Conservation (phyloP, 2,113 vertebrate species). For the Taurulus bubalis region DNA sequence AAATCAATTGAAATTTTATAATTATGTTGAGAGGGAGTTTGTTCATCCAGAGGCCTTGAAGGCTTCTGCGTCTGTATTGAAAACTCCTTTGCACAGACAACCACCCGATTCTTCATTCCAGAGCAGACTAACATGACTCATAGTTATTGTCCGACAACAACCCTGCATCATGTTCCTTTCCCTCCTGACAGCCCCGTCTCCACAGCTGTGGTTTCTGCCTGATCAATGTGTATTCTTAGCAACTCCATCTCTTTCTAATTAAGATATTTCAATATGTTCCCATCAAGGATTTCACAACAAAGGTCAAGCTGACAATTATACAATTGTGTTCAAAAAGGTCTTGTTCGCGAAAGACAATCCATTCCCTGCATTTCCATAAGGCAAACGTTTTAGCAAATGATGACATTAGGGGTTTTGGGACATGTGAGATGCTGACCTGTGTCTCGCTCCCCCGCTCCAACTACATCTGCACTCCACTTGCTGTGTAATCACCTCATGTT, state of each 20-base stretch:
- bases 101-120: conserved; percentile 28
- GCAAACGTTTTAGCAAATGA: conserved; percentile 46
- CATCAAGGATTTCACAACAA: conserved; percentile 55
- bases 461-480: conserved; percentile 50
- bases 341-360: conserved; percentile 25
- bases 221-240: conserved; percentile 65
- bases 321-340: conserved; percentile 51
- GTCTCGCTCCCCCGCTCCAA: conserved; percentile 21
- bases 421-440: conserved; percentile 2
- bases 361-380: neutral
- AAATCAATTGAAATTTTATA: conserved; percentile 3
- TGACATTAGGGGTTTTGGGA: conserved; percentile 50
- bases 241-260: conserved; percentile 74
- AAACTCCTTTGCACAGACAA: conserved; percentile 32
- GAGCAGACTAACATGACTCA: conserved; percentile 44
- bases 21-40: neutral
- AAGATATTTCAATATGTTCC: conserved; percentile 65
- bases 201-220: conserved; percentile 45
- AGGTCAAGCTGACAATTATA: conserved; percentile 66
- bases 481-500: conserved; percentile 71
- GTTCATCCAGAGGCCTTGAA: conserved; percentile 5
- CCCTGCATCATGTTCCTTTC: conserved; percentile 12
- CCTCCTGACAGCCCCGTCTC: conserved; percentile 1
- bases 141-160: conserved; percentile 40
- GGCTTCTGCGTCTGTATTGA: conserved; percentile 31